Evolutionary conservation across 1,140 invertebrate genomes (phyloP).

Genomic region (Pomacea maculata): DNA sequence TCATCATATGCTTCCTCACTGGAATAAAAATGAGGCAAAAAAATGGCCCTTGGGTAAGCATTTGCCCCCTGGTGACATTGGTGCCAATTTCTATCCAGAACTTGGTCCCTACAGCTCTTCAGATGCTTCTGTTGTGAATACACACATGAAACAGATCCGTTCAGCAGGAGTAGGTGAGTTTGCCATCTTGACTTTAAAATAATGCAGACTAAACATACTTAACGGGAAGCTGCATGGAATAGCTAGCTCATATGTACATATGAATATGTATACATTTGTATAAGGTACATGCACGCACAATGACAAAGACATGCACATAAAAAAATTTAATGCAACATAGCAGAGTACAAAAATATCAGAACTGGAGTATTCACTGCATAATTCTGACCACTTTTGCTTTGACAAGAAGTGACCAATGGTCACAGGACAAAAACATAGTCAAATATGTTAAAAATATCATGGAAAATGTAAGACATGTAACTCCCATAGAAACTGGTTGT

Average conservation of each 20-base stretch:
- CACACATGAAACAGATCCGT: constrained; percentile 66
- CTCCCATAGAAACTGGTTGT: too few relatives aligned
- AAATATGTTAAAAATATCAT: too few relatives aligned
- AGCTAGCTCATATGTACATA: too few relatives aligned
- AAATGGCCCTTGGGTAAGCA: constrained; percentile 60
- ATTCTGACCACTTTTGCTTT: not conserved
- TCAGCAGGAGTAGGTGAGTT: constrained; percentile 57
- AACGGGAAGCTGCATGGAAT: too few relatives aligned
- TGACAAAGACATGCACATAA: too few relatives aligned
- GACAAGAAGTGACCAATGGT: not conserved
- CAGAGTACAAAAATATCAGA: too few relatives aligned
- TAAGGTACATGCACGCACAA: too few relatives aligned
- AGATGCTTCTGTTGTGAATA: constrained; percentile 59
- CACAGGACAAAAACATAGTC: not conserved
- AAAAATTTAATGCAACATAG: not conserved
- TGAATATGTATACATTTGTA: constrained; percentile 4
- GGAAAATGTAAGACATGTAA: too few relatives aligned
- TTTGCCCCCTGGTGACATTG: constrained; percentile 67
- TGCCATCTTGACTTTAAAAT: too few relatives aligned
- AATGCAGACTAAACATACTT: too few relatives aligned
- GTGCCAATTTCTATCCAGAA: constrained; percentile 66
- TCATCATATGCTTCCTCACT: constrained; percentile 64
- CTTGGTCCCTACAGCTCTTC: constrained; percentile 67
- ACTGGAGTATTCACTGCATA: not conserved
- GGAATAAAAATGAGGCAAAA: constrained; percentile 57